Evolutionary conservation across 2,113 vertebrate species (phyloP).

Genomic region (Macroglossus sobrinus): DNA sequence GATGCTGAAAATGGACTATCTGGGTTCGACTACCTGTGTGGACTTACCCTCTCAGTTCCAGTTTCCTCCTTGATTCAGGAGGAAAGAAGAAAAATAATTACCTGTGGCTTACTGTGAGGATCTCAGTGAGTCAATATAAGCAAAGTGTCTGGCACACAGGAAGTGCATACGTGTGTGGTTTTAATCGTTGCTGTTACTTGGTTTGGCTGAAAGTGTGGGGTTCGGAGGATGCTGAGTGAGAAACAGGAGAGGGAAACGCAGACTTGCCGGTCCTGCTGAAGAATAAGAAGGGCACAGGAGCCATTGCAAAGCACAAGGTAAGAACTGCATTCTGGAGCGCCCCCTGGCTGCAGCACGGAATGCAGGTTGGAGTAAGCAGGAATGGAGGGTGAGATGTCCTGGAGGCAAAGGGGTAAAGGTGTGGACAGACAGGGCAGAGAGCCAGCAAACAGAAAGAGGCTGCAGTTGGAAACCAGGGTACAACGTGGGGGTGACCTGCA

Average conservation of each 20-base stretch:
- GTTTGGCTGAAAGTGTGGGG: neutral
- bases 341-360: neutral
- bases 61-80: neutral
- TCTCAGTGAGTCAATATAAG: neutral
- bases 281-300: neutral
- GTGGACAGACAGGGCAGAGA: neutral
- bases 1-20: neutral
- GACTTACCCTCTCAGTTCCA: neutral
- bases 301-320: neutral
- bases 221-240: neutral
- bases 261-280: neutral
- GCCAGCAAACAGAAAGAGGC: neutral
- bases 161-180: rapidly evolving
- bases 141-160: neutral
- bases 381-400: neutral
- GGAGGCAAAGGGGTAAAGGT: neutral
- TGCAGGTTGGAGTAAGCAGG: neutral
- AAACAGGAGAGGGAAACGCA: neutral
- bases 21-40: neutral
- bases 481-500: neutral
- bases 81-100: neutral
- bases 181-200: neutral
- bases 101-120: neutral
- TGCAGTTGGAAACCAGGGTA: neutral
- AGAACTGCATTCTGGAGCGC: neutral